Evolutionary conservation across 2,797 vertebrate species (phyloP).

Genomic region (Propithecus deckenii): DNA sequence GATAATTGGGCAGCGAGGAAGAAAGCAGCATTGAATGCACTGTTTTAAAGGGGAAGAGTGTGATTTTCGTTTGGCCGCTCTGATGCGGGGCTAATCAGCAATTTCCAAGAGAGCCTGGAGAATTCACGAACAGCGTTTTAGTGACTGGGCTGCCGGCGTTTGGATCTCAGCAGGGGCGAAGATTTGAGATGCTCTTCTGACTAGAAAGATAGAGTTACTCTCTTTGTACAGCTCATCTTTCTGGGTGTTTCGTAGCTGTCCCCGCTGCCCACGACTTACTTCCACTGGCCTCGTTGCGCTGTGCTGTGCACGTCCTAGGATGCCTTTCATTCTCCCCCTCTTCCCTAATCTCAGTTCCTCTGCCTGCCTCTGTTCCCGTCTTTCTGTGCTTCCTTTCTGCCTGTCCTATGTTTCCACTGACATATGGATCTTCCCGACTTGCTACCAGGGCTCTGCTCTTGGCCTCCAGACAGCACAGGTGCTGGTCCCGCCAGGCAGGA

Average conservation of each 20-base stretch:
- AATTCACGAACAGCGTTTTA: conserved; percentile 21
- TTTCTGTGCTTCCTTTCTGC: not conserved
- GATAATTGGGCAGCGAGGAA: conserved; percentile 82
- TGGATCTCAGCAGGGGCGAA: conserved; percentile 41
- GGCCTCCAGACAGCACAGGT: conserved; percentile 41
- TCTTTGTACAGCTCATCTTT: not conserved
- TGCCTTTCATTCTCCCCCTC: not conserved
- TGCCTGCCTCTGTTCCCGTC: not conserved
- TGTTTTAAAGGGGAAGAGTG: not conserved
- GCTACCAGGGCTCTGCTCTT: conserved; percentile 18
- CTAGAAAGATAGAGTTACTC: not conserved
- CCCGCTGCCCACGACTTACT: not conserved
- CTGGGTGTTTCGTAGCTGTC: not conserved
- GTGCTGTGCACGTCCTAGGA: not conserved
- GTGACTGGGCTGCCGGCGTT: not conserved
- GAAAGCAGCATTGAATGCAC: conserved; percentile 67
- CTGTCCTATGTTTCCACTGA: not conserved
- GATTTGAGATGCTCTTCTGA: not conserved
- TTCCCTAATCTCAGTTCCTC: not conserved
- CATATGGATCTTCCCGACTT: not conserved
- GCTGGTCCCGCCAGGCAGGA: not conserved
- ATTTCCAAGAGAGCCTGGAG: conserved; percentile 38
- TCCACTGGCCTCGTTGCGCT: not conserved
- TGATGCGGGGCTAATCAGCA: conserved; percentile 4
- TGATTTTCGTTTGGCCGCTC: not conserved